phyloP scores from a whole-genome alignment of 1,140 invertebrate genomes.

The Caenorhabditis brenneri region DNA sequence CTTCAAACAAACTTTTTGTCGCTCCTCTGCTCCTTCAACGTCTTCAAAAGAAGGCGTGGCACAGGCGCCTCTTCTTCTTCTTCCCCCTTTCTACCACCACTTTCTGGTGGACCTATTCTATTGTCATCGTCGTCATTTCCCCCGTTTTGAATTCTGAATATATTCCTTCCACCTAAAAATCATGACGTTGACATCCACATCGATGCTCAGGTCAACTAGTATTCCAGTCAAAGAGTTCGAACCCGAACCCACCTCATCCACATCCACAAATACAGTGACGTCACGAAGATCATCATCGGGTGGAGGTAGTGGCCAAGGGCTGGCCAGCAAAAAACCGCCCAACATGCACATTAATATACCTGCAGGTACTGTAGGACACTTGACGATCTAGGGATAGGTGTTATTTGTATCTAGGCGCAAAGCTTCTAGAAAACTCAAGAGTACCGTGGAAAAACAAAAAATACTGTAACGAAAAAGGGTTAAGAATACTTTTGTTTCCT shows the following conservation, averaged over 20 bases:
- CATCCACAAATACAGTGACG: constrained; percentile 19
- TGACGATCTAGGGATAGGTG: neutral
- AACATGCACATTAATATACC: constrained; percentile 31
- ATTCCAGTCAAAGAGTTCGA: constrained; percentile 11
- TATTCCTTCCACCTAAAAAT: neutral
- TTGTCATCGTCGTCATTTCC: neutral
- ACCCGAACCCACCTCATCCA: constrained; percentile 32
- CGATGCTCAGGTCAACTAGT: constrained; percentile 40
- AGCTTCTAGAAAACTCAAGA: no score
- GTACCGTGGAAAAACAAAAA: no score
- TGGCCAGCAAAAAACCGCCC: constrained; percentile 23
- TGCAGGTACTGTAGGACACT: neutral
- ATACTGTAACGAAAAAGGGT: no score
- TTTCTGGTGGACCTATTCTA: neutral
- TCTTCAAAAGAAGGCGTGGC: constrained; percentile 15
- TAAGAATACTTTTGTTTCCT: no score
- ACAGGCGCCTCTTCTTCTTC: no score
- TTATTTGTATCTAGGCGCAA: no score
- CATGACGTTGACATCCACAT: constrained; percentile 31
- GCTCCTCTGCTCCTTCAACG: constrained; percentile 22
- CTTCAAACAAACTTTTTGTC: constrained; percentile 38
- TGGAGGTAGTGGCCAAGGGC: constrained; percentile 7
- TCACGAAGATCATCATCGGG: neutral
- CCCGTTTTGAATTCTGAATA: neutral
- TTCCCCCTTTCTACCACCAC: neutral